A percentile compares a stretch with the other conserved stretches of the same genome.
Conservation (phyloP, 2,113 vertebrate genomes). For the Pterocles burchelli region DNA sequence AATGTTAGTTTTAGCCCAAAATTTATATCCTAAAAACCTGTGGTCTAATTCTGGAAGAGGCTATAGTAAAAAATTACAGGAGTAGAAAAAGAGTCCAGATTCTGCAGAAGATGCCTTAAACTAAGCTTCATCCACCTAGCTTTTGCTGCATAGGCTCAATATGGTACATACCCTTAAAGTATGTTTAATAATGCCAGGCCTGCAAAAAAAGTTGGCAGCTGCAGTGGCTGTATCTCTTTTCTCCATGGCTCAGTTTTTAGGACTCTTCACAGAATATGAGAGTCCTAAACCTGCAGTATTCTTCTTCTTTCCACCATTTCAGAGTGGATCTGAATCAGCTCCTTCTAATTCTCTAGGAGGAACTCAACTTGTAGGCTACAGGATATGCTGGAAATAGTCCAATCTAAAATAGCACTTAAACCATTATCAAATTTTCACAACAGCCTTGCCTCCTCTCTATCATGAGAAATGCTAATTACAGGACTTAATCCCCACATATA, state of each 20-base stretch:
- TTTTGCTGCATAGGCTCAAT: not conserved
- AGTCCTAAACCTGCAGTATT: not conserved
- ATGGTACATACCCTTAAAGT: rapidly evolving
- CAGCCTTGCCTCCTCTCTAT: not conserved
- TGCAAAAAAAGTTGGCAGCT: not conserved
- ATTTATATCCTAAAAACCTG: not conserved
- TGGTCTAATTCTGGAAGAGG: not conserved
- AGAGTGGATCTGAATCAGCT: not conserved
- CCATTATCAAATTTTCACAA: not conserved
- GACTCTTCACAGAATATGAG: not conserved
- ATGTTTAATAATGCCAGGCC: not conserved
- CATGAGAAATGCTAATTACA: not conserved
- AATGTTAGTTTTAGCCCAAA: not conserved
- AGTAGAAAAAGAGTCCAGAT: not conserved
- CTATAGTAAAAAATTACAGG: not conserved
- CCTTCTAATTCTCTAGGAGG: not conserved
- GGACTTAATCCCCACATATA: not conserved
- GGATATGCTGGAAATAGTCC: not conserved
- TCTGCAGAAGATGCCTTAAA: not conserved
- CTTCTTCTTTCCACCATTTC: not conserved
- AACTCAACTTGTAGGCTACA: not conserved
- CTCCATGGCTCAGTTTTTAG: not conserved
- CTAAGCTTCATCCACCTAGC: not conserved
- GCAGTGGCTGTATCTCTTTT: not conserved
- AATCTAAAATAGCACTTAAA: not conserved